phyloP scores from a whole-genome alignment of 2,797 vertebrate genomes.

The Diplodus puntazzo region DNA sequence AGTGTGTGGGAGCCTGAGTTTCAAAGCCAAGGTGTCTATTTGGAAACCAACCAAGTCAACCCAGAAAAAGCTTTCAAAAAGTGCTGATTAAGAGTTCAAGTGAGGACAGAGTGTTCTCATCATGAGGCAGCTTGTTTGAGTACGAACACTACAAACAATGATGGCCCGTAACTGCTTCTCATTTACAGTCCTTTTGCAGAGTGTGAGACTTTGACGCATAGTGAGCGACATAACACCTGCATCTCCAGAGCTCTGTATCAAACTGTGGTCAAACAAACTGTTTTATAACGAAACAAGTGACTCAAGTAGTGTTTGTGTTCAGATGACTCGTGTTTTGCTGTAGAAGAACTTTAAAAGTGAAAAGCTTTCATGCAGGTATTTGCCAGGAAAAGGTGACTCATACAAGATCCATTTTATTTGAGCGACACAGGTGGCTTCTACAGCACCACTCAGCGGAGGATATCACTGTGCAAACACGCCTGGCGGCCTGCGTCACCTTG shows the following conservation, averaged over 20 bases:
- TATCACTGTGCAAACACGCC: constrained; percentile 82
- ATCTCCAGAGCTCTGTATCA: background rate
- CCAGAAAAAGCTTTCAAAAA: constrained; percentile 11
- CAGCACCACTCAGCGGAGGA: constrained; percentile 48
- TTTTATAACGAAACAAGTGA: background rate
- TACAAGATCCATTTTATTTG: constrained; percentile 43
- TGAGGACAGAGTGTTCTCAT: constrained; percentile 35
- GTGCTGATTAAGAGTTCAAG: constrained; percentile 9
- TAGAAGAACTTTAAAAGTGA: constrained; percentile 12
- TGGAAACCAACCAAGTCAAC: constrained; percentile 35
- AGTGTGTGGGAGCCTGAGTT: constrained; percentile 46
- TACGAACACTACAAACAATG: constrained; percentile 9
- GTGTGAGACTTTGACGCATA: background rate
- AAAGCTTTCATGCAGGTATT: background rate
- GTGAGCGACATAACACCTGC: background rate
- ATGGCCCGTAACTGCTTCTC: constrained; percentile 5
- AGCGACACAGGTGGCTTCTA: constrained; percentile 47
- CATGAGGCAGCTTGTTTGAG: constrained; percentile 18
- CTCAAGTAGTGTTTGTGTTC: background rate
- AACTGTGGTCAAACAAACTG: background rate
- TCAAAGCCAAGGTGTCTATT: constrained; percentile 40
- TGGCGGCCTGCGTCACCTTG: constrained; percentile 67
- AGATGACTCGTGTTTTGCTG: background rate
- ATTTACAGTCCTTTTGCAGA: constrained; percentile 5
- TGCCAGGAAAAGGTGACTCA: constrained; percentile 60